Conservation (phyloP, 2,113 vertebrate genomes). For the Pedionomus torquatus region DNA sequence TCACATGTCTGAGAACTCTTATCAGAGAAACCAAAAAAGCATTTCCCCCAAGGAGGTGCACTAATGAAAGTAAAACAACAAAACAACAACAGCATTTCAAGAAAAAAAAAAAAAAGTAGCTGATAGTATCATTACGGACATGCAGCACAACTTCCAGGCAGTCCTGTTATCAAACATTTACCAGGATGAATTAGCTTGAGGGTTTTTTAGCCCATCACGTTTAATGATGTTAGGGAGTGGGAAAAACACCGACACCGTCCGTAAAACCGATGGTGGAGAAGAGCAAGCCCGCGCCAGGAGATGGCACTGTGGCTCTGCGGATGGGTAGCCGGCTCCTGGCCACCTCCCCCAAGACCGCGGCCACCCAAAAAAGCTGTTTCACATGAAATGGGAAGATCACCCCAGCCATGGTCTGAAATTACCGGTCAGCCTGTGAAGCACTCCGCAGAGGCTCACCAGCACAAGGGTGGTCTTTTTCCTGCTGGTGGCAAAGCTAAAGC, state of each 20-base stretch:
- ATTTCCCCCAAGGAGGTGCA: not conserved
- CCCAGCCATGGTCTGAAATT: rapidly evolving
- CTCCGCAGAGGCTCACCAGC: not conserved
- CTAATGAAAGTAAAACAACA: not conserved
- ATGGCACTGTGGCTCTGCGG: not conserved
- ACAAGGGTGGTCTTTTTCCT: rapidly evolving
- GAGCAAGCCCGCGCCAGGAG: not conserved
- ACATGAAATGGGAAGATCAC: rapidly evolving
- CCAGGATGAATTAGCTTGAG: not conserved
- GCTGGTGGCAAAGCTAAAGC: not conserved
- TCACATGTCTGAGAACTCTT: not conserved
- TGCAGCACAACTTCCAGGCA: not conserved
- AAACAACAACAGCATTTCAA: not conserved
- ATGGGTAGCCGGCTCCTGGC: too few species aligned
- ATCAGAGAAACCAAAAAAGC: not conserved
- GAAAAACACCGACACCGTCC: rapidly evolving
- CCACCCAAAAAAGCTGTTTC: not conserved
- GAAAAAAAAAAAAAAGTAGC: not conserved
- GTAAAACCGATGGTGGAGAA: not conserved
- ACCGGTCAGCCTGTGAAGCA: not conserved
- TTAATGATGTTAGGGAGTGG: rapidly evolving
- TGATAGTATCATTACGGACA: too few species aligned
- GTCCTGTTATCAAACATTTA: too few species aligned
- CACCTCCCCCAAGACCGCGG: too few species aligned
- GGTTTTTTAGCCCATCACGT: not conserved